Conservation (phyloP, 2,113 vertebrate genomes). For the Stegostoma tigrinum region DNA sequence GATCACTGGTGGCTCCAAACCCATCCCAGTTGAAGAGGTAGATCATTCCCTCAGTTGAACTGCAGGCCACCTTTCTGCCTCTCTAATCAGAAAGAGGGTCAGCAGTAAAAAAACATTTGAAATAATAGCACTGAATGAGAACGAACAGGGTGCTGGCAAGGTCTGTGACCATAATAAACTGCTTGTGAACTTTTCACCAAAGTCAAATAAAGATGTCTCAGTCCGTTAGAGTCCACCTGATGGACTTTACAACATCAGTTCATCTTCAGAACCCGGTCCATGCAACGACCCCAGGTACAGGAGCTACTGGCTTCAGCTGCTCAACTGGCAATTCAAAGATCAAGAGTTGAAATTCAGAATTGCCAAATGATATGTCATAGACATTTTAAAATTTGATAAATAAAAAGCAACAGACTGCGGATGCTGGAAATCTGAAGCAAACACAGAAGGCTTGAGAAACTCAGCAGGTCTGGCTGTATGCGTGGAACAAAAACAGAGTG, state of each 20-base stretch:
- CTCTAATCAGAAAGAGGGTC: slow-evolving; percentile 48
- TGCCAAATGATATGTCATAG: background rate
- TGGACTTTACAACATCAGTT: background rate
- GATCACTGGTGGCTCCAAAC: slow-evolving; percentile 88
- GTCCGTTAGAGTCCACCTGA: background rate
- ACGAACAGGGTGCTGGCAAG: background rate
- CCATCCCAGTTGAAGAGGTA: slow-evolving; percentile 97
- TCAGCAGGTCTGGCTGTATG: too few species aligned
- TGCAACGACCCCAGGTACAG: background rate
- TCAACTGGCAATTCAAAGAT: background rate
- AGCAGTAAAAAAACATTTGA: background rate
- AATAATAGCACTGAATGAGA: background rate
- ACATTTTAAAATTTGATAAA: too few species aligned
- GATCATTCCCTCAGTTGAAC: slow-evolving; percentile 83
- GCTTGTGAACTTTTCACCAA: background rate
- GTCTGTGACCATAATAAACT: background rate
- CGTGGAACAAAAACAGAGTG: too few species aligned
- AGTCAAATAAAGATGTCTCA: background rate
- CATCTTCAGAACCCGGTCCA: background rate
- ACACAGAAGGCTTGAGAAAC: too few species aligned
- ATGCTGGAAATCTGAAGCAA: too few species aligned
- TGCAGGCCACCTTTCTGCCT: slow-evolving; percentile 81
- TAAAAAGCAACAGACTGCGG: too few species aligned
- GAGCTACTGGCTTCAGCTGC: too few species aligned
- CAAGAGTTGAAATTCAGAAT: background rate